Percentiles rank a stretch among this genome's conserved stretches.
These are phyloP conservation scores for Thaleichthys pacificus DNA, from an alignment of 2,797 vertebrate species.

Conservation along the genomic window DNA sequence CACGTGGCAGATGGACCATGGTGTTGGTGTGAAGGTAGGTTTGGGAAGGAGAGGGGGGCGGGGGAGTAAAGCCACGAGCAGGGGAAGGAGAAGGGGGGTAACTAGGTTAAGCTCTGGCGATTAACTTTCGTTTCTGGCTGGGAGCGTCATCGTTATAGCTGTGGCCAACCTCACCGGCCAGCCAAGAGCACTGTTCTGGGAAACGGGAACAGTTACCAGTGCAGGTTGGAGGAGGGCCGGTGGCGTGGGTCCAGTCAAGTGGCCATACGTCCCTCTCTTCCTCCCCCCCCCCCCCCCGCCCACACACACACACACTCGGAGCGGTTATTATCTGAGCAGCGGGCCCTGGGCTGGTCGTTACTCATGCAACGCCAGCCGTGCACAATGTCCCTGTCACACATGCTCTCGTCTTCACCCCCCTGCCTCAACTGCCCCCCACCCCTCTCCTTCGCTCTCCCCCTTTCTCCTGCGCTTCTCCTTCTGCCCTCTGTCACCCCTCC, in stretches of 20 bases:
- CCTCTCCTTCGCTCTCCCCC: neutral
- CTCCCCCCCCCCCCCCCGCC: conserved; percentile 13
- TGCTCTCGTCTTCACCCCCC: conserved; percentile 31
- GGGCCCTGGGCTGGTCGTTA: conserved; percentile 57
- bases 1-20: conserved; percentile 69
- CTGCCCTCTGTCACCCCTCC: no score
- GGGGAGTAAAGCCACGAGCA: neutral
- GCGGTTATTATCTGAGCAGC: conserved; percentile 59
- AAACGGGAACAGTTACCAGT: conserved; percentile 10
- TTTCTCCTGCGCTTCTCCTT: neutral
- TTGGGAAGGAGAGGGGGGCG: conserved; percentile 21
- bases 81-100: conserved; percentile 24
- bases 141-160: neutral
- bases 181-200: conserved; percentile 38
- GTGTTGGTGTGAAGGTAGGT: conserved; percentile 22
- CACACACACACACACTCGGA: conserved; percentile 35
- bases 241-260: conserved; percentile 51
- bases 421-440: neutral
- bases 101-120: conserved; percentile 72
- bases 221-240: conserved; percentile 30
- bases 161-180: conserved; percentile 32
- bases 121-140: conserved; percentile 72
- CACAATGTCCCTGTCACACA: conserved; percentile 72
- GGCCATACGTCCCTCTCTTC: conserved; percentile 26
- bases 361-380: conserved; percentile 63